phyloP scores from a whole-genome alignment of 2,888 invertebrate species.

The Thereva nobilitata region DNA sequence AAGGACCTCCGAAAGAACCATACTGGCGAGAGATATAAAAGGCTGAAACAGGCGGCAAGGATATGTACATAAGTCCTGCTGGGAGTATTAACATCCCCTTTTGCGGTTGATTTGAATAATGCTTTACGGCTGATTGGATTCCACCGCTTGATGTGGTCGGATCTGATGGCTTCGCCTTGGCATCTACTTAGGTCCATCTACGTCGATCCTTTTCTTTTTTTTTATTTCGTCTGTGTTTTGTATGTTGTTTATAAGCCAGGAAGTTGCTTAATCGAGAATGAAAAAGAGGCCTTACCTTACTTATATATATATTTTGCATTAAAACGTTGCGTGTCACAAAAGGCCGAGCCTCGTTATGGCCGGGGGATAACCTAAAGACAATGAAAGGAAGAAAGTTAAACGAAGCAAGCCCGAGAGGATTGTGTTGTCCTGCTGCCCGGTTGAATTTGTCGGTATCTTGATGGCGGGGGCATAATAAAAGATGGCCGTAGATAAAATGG shows the following conservation, averaged over 20 bases:
- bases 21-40: conserved; percentile 25
- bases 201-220: conserved; percentile 19
- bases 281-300: conserved; percentile 13
- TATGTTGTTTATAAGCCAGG: conserved; percentile 5
- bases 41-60: background rate
- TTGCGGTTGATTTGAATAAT: conserved; percentile 36
- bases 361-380: no score
- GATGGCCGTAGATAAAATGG: no score
- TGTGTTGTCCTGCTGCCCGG: no score
- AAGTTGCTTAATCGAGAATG: conserved; percentile 13
- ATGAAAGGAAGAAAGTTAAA: no score
- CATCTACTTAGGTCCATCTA: conserved; percentile 16
- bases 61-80: conserved; percentile 5
- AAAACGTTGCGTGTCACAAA: no score
- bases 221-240: no score
- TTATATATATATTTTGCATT: conserved; percentile 8
- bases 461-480: no score
- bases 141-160: conserved; percentile 30
- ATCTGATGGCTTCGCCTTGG: conserved; percentile 25
- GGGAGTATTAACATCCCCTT: conserved; percentile 31
- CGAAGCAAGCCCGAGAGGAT: no score
- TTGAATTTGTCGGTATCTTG: no score
- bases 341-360: no score
- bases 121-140: conserved; percentile 33
- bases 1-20: conserved; percentile 13